phyloP scores from a whole-genome alignment of 2,888 invertebrate genomes.

The Cerceris rybyensis region DNA sequence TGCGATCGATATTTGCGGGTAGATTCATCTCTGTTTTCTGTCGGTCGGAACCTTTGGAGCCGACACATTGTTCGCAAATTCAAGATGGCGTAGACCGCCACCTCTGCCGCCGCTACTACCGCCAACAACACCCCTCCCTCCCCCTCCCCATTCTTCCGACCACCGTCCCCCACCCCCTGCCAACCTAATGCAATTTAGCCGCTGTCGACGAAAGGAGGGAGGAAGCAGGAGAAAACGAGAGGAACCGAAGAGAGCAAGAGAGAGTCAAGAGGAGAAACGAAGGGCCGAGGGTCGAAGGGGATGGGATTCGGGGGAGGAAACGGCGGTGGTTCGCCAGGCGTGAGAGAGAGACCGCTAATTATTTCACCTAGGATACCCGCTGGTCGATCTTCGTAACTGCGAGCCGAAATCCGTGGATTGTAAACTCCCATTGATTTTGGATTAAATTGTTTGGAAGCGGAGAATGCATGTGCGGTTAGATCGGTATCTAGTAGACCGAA shows the following conservation, averaged over 20 bases:
- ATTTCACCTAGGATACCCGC: constrained; percentile 45
- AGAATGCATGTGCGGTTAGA: background rate
- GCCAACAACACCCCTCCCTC: constrained; percentile 33
- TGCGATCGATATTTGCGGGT: constrained; percentile 59
- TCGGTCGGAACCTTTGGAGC: constrained; percentile 51
- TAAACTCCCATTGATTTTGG: constrained; percentile 32
- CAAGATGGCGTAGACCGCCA: constrained; percentile 60
- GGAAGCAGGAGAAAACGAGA: background rate
- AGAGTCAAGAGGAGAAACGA: constrained; percentile 8
- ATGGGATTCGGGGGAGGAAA: background rate
- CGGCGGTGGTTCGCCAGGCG: background rate
- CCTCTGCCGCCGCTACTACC: constrained; percentile 39
- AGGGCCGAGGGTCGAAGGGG: background rate
- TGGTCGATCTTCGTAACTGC: constrained; percentile 26
- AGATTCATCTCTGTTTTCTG: constrained; percentile 62
- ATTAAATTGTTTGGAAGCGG: constrained; percentile 24
- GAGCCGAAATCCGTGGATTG: constrained; percentile 21
- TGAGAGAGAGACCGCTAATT: constrained; percentile 48
- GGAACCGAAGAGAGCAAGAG: background rate
- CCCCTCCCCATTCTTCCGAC: constrained; percentile 8
- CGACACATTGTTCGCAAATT: constrained; percentile 66
- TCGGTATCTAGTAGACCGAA: background rate
- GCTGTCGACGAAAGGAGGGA: constrained; percentile 42
- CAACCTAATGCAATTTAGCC: constrained; percentile 66
- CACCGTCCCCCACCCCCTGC: constrained; percentile 8